Percentiles rank a stretch among this genome's conserved stretches.
Evolutionary conservation across 2,797 vertebrate species (phyloP).

Genomic region (Sebastes hubbsi): DNA sequence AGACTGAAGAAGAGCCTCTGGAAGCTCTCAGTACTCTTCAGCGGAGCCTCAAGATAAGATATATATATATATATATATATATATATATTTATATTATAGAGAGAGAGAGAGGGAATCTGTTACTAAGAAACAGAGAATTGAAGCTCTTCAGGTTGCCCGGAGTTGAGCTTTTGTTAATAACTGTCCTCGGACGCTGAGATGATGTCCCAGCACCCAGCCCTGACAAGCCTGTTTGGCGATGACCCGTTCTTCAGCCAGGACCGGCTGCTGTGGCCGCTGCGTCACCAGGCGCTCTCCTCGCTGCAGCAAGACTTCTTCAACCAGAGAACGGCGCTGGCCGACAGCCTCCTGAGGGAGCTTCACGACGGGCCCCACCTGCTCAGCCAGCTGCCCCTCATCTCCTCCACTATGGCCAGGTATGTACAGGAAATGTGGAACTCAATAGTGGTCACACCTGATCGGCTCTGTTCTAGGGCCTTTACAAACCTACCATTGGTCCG

Average conservation of each 20-base stretch:
- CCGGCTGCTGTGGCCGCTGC: constrained; percentile 67
- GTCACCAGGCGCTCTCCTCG: constrained; percentile 39
- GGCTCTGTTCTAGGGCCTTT: neutral
- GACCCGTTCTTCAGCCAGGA: constrained; percentile 76
- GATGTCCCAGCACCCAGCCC: constrained; percentile 61
- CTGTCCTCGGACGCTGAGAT: neutral
- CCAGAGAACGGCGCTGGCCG: constrained; percentile 60
- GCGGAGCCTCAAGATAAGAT: neutral
- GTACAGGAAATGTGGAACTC: neutral
- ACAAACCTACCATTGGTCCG: neutral
- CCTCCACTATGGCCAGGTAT: constrained; percentile 55
- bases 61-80: too few species aligned
- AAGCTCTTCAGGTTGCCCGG: neutral
- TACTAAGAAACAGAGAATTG: neutral
- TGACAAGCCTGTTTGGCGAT: constrained; percentile 67
- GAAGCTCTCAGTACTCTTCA: neutral
- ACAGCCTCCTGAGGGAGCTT: constrained; percentile 70
- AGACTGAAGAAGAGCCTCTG: neutral
- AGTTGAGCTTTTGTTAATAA: neutral
- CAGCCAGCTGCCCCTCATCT: constrained; percentile 42
- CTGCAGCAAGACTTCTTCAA: constrained; percentile 75
- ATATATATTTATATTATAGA: too few species aligned
- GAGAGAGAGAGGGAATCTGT: neutral
- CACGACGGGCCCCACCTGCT: constrained; percentile 47
- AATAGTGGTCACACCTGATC: neutral